A percentile compares a stretch with the other conserved stretches of the same genome.
These are phyloP conservation scores for Drosophila mayaguana DNA, from an alignment of 2,888 invertebrate species.

Conservation along the genomic window DNA sequence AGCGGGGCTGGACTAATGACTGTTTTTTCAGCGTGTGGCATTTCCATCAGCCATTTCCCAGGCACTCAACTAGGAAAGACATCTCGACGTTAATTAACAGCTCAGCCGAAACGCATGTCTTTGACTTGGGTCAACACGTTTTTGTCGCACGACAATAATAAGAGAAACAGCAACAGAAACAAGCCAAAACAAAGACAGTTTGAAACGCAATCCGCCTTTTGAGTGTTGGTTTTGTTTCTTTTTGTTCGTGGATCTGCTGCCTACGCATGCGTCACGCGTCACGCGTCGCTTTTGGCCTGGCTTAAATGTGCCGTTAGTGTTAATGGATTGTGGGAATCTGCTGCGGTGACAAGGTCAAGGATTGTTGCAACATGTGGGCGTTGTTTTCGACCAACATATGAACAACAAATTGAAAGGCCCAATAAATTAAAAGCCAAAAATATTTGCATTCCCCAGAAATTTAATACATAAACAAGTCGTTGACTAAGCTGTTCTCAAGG, in stretches of 20 bases:
- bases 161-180: constrained; percentile 15
- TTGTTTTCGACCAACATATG: constrained; percentile 14
- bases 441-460: constrained; percentile 13
- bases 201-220: constrained; percentile 52
- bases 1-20: constrained; percentile 46
- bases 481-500: constrained; percentile 18
- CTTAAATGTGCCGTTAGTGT: constrained; percentile 53
- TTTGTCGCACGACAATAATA: constrained; percentile 44
- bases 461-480: background rate
- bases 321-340: constrained; percentile 64
- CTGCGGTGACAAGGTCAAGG: constrained; percentile 70
- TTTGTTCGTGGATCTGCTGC: constrained; percentile 30
- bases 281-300: constrained; percentile 34
- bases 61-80: constrained; percentile 36
- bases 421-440: background rate
- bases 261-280: constrained; percentile 54
- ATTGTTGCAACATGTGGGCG: constrained; percentile 35
- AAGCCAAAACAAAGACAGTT: constrained; percentile 57
- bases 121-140: constrained; percentile 34
- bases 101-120: constrained; percentile 40
- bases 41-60: constrained; percentile 48
- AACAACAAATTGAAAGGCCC: constrained; percentile 13
- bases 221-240: constrained; percentile 26
- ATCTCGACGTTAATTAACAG: constrained; percentile 59
- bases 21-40: constrained; percentile 44